Conservation (phyloP, 1,140 invertebrate species). For the Drosophila ironensis region DNA sequence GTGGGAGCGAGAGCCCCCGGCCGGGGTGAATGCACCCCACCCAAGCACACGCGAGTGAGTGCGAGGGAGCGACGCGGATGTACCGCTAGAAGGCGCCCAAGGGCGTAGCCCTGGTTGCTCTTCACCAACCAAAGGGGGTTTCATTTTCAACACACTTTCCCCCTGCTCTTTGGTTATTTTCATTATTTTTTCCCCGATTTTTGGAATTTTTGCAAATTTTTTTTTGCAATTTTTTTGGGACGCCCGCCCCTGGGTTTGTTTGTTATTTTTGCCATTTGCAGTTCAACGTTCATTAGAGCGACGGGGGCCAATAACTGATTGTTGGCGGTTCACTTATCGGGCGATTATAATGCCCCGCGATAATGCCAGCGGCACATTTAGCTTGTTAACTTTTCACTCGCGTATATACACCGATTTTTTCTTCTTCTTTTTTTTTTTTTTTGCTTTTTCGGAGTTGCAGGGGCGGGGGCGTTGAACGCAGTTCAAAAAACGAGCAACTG, state of each 20-base stretch:
- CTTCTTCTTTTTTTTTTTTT: too few species aligned
- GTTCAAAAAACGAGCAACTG: constrained; percentile 44
- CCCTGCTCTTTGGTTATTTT: background rate
- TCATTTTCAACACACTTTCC: too few species aligned
- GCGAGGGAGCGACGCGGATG: constrained; percentile 11
- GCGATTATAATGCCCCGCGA: constrained; percentile 20
- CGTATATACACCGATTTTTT: constrained; percentile 29
- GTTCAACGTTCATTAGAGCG: constrained; percentile 70
- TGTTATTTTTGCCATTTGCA: constrained; percentile 55
- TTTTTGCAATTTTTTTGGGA: background rate
- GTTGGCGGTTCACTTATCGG: constrained; percentile 39
- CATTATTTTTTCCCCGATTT: background rate
- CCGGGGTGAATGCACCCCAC: constrained; percentile 22
- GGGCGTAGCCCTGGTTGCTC: background rate
- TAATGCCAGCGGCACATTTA: constrained; percentile 36
- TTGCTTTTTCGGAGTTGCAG: constrained; percentile 50
- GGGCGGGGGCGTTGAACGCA: constrained; percentile 49
- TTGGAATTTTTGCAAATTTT: too few species aligned
- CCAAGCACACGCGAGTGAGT: background rate
- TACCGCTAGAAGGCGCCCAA: constrained; percentile 12
- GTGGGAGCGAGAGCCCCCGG: too few species aligned
- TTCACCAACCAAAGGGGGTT: background rate
- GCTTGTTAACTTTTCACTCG: too few species aligned
- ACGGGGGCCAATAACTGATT: constrained; percentile 64
- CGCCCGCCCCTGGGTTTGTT: constrained; percentile 3